Evolutionary conservation across 2,797 vertebrate genomes (phyloP).

Genomic region (Microctenopoma lineatum): DNA sequence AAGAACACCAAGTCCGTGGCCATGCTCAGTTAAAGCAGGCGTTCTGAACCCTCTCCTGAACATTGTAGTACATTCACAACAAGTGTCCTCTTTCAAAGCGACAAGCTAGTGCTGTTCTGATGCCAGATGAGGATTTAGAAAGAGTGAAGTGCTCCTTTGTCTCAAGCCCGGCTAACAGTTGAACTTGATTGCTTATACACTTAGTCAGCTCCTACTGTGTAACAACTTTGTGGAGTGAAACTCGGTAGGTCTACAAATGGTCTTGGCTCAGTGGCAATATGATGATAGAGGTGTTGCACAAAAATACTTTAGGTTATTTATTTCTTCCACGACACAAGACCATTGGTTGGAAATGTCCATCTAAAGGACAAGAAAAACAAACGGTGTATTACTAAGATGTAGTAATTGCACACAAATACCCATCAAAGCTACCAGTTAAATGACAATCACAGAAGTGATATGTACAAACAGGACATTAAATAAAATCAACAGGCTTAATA

Average conservation of each 20-base stretch:
- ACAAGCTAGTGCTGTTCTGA: conserved; percentile 13
- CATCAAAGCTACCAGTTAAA: too few relatives aligned
- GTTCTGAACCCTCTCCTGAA: conserved; percentile 17
- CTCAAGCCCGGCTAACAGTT: conserved; percentile 14
- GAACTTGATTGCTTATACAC: background rate
- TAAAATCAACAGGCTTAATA: too few relatives aligned
- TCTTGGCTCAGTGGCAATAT: too few relatives aligned
- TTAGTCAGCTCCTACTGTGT: conserved; percentile 11
- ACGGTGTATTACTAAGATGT: too few relatives aligned
- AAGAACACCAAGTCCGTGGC: conserved; percentile 15
- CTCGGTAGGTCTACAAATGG: background rate
- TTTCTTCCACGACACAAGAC: too few relatives aligned
- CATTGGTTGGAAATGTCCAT: too few relatives aligned
- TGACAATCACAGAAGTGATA: too few relatives aligned
- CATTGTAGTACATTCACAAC: conserved; percentile 33
- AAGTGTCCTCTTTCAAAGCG: conserved; percentile 38
- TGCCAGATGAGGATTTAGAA: conserved; percentile 36
- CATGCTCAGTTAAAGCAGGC: conserved; percentile 29
- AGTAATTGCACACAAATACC: too few relatives aligned
- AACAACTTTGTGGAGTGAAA: conserved; percentile 1
- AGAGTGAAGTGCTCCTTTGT: conserved; percentile 38
- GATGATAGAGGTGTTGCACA: too few relatives aligned
- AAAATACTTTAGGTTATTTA: too few relatives aligned
- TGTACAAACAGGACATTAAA: too few relatives aligned
- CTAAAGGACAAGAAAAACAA: too few relatives aligned